Percentiles rank a stretch among this genome's conserved stretches.
Evolutionary conservation across 2,888 invertebrate species (phyloP).

Genomic region (Lamellibrachia satsuma): DNA sequence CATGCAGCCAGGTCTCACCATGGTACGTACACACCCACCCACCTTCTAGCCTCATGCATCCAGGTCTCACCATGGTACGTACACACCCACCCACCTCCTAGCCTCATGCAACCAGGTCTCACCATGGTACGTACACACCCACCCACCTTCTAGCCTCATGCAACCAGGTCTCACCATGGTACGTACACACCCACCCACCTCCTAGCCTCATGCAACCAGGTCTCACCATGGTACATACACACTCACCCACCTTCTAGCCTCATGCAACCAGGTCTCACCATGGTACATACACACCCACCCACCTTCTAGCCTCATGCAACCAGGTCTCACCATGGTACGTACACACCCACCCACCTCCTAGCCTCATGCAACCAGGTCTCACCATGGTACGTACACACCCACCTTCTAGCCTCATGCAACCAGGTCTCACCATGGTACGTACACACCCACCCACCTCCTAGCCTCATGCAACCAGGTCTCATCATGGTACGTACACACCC

Average conservation of each 20-base stretch:
- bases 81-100: too few species aligned
- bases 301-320: constrained; percentile 79
- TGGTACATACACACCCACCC: constrained; percentile 66
- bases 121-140: constrained; percentile 73
- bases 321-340: constrained; percentile 83
- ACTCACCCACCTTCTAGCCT: too few species aligned
- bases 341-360: too few species aligned
- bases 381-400: constrained; percentile 73
- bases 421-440: constrained; percentile 83
- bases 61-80: constrained; percentile 83
- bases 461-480: constrained; percentile 90
- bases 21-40: constrained; percentile 66
- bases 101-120: constrained; percentile 90
- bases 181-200: neutral
- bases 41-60: constrained; percentile 79
- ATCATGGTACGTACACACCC: constrained; percentile 73
- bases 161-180: constrained; percentile 92
- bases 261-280: constrained; percentile 96
- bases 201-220: constrained; percentile 86
- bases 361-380: constrained; percentile 90
- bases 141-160: constrained; percentile 71
- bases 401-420: constrained; percentile 78
- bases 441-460: too few species aligned
- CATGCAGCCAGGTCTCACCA: constrained; percentile 96
- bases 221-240: constrained; percentile 75